Evolutionary conservation across 2,888 invertebrate species (phyloP).

Genomic region (Slavum lentiscoides): DNA sequence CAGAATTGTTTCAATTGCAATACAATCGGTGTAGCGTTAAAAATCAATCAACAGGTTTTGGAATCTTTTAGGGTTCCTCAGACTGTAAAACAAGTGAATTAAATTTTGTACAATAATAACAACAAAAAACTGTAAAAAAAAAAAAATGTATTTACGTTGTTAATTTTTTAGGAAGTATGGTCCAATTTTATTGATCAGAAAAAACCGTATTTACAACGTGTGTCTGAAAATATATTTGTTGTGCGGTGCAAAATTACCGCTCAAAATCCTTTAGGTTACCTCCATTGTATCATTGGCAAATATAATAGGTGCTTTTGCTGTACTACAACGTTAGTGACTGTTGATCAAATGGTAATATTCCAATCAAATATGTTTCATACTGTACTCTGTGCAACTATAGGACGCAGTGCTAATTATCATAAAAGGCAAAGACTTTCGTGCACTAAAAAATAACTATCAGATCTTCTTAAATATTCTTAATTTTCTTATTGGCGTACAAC

Average conservation of each 20-base stretch:
- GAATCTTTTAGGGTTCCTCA: constrained; percentile 66
- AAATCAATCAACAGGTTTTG: constrained; percentile 67
- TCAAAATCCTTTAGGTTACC: constrained; percentile 71
- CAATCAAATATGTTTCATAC: background rate
- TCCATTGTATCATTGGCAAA: constrained; percentile 61
- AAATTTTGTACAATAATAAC: background rate
- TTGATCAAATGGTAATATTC: constrained; percentile 48
- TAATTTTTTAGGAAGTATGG: constrained; percentile 44
- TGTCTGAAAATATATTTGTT: constrained; percentile 72
- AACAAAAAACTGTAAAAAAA: background rate
- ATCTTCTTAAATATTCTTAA: no score
- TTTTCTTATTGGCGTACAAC: no score
- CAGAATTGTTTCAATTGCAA: constrained; percentile 68
- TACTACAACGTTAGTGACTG: constrained; percentile 47
- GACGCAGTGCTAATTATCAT: no score
- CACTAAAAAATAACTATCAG: no score
- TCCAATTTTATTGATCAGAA: constrained; percentile 57
- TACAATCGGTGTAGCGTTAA: constrained; percentile 67
- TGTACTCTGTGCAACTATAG: no score
- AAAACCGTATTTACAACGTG: constrained; percentile 69
- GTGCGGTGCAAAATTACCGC: constrained; percentile 70
- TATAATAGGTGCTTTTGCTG: constrained; percentile 46
- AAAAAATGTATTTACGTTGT: background rate
- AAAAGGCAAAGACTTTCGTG: no score
- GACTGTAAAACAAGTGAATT: constrained; percentile 63